phyloP scores from a whole-genome alignment of 2,888 invertebrate genomes.

The Eristalis tenax region DNA sequence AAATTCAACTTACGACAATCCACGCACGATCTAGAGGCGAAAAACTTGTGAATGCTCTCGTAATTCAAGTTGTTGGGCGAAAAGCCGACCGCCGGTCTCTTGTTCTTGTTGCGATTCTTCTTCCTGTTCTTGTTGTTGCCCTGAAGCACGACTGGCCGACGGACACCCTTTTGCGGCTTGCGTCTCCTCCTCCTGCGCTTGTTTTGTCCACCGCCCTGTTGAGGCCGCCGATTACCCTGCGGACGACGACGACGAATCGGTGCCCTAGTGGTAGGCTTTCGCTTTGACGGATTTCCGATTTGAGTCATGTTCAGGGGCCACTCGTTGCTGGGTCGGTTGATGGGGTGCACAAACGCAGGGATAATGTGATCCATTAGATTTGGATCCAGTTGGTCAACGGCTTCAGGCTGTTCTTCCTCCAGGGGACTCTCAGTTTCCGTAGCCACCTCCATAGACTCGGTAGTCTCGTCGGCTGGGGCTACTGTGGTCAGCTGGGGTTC shows the following conservation, averaged over 20 bases:
- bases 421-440: not conserved
- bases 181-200: slow-evolving; percentile 19
- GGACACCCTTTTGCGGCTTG: slow-evolving; percentile 16
- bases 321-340: slow-evolving; percentile 47
- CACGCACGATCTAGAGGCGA: not conserved
- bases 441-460: not conserved
- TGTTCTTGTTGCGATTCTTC: slow-evolving; percentile 1
- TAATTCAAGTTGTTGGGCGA: not conserved
- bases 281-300: slow-evolving; percentile 1
- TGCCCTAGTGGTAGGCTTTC: slow-evolving; percentile 8
- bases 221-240: slow-evolving; percentile 9
- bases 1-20: slow-evolving; percentile 48
- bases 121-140: slow-evolving; percentile 1
- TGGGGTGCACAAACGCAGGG: slow-evolving; percentile 59
- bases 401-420: not conserved
- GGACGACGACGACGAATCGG: slow-evolving; percentile 37
- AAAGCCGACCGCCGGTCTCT: not conserved
- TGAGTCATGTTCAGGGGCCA: slow-evolving; percentile 45
- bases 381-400: not conserved
- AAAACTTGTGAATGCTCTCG: not conserved
- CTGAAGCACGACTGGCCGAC: slow-evolving; percentile 5
- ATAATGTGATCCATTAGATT: slow-evolving; percentile 22
- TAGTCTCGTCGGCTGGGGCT: not conserved
- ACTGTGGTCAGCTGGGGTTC: not conserved
- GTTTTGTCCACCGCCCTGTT: slow-evolving; percentile 12